phyloP scores from a whole-genome alignment of 2,113 vertebrate genomes.

The Lichenostomus cassidix region DNA sequence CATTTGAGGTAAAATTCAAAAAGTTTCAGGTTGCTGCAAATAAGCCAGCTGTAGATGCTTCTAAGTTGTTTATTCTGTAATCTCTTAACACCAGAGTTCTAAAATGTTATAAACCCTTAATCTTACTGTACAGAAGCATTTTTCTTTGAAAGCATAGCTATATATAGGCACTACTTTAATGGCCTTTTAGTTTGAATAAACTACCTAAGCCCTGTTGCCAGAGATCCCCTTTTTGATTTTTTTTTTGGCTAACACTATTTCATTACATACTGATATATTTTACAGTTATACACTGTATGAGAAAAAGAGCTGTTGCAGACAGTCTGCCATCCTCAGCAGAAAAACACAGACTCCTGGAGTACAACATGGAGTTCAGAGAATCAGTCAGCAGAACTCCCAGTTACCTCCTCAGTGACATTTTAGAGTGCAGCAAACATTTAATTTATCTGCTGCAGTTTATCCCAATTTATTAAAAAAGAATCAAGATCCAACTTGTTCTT shows the following conservation, averaged over 20 bases:
- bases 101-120: neutral
- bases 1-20: neutral
- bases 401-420: neutral
- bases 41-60: neutral
- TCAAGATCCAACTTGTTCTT: neutral
- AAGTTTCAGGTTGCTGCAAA: neutral
- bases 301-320: neutral
- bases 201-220: neutral
- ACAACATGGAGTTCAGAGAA: neutral
- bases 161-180: neutral
- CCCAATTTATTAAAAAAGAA: constrained; percentile 12
- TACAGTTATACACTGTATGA: neutral
- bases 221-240: neutral
- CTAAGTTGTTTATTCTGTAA: neutral
- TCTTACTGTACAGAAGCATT: neutral
- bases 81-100: neutral
- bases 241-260: neutral
- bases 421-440: neutral
- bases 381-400: neutral
- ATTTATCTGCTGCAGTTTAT: neutral
- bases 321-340: neutral
- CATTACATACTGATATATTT: neutral
- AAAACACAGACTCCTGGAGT: neutral
- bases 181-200: neutral
- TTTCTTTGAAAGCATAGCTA: neutral